These are phyloP conservation scores for Eucidaris tribuloides DNA, from an alignment of 35 echinoderm and acorn worm genomes.

Conservation along the genomic window DNA sequence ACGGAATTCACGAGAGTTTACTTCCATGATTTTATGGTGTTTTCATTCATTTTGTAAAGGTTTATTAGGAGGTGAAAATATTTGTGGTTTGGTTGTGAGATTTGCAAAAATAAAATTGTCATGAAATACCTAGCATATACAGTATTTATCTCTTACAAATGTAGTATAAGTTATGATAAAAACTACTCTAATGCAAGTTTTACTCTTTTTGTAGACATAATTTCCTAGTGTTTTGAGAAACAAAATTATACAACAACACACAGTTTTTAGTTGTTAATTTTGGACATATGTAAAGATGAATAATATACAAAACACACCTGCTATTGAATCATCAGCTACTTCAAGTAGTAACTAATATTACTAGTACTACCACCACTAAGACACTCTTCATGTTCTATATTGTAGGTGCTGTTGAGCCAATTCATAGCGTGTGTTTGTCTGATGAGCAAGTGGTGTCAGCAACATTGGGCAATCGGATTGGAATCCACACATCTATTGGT, in stretches of 20 bases:
- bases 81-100: not conserved
- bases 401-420: conserved; percentile 74
- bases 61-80: not conserved
- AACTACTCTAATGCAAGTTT: not conserved
- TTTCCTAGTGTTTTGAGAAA: too few species aligned
- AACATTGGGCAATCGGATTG: conserved; percentile 81
- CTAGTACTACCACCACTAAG: not conserved
- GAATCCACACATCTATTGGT: conserved; percentile 67
- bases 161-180: not conserved
- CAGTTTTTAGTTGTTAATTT: too few species aligned
- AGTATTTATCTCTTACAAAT: not conserved
- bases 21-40: not conserved
- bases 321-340: too few species aligned
- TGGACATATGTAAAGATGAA: too few species aligned
- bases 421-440: conserved; percentile 71
- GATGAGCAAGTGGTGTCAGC: conserved; percentile 83
- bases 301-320: too few species aligned
- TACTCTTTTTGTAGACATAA: not conserved
- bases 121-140: not conserved
- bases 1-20: too few species aligned
- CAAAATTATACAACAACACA: too few species aligned
- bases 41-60: too few species aligned
- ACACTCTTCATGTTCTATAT: not conserved
- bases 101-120: too few species aligned
- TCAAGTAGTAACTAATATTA: not conserved